phyloP scores from a whole-genome alignment of 2,888 invertebrate species.

The Agrotis segetum region DNA sequence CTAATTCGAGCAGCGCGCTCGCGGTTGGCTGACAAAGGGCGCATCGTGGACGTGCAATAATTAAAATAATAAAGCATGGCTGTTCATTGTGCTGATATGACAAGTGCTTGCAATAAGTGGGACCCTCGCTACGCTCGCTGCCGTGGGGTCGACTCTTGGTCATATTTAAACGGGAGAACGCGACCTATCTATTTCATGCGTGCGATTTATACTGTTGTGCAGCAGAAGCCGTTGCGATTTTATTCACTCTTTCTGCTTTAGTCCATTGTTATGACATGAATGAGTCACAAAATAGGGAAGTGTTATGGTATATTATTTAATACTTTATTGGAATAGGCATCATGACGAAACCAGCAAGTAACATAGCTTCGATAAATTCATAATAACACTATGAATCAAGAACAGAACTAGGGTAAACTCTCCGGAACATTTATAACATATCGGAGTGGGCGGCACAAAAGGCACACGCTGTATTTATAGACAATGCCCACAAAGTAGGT shows the following conservation, averaged over 20 bases:
- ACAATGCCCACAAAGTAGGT: slow-evolving; percentile 62
- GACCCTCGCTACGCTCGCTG: slow-evolving; percentile 73
- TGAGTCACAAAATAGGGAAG: slow-evolving; percentile 1
- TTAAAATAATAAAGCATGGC: slow-evolving; percentile 90
- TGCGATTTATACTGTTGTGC: slow-evolving; percentile 47
- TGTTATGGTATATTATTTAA: slow-evolving; percentile 10
- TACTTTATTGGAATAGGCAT: slow-evolving; percentile 1
- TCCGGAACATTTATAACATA: slow-evolving; percentile 65
- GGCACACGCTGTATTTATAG: slow-evolving; percentile 71
- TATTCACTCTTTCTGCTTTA: slow-evolving; percentile 35
- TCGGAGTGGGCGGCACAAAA: slow-evolving; percentile 72
- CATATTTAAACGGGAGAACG: slow-evolving; percentile 57
- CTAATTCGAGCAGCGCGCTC: slow-evolving; percentile 77
- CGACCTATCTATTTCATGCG: slow-evolving; percentile 50
- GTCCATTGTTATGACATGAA: slow-evolving; percentile 35
- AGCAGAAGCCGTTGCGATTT: slow-evolving; percentile 48
- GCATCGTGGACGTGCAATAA: slow-evolving; percentile 86
- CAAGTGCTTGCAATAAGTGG: slow-evolving; percentile 89
- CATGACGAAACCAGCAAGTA: slow-evolving; percentile 20
- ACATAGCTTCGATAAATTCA: slow-evolving; percentile 35
- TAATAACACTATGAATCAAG: slow-evolving; percentile 59
- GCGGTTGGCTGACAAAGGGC: slow-evolving; percentile 84
- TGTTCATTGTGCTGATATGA: slow-evolving; percentile 87
- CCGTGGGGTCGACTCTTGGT: slow-evolving; percentile 68
- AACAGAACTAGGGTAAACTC: slow-evolving; percentile 71